Evolutionary conservation across 2,888 invertebrate species (phyloP).

Genomic region (Heliconius charithonia): DNA sequence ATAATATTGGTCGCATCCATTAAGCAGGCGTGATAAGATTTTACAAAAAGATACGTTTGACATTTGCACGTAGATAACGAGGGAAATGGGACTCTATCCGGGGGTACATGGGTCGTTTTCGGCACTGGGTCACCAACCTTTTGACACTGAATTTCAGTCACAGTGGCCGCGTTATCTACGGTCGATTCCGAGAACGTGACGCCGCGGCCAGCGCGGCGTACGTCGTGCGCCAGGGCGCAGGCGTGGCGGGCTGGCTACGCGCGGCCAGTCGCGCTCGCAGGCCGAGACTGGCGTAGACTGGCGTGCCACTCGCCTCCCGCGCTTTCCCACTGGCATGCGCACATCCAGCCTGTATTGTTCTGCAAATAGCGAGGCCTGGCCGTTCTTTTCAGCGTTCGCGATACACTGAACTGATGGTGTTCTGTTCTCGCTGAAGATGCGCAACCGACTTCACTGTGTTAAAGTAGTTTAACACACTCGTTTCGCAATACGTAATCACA

Average conservation of each 20-base stretch:
- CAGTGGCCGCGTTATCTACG: slow-evolving; percentile 73
- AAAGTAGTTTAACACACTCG: slow-evolving; percentile 36
- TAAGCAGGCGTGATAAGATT: slow-evolving; percentile 17
- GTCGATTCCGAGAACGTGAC: slow-evolving; percentile 81
- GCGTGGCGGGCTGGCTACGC: slow-evolving; percentile 69
- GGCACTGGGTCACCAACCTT: slow-evolving; percentile 79
- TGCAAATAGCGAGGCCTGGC: slow-evolving; percentile 78
- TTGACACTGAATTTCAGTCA: slow-evolving; percentile 81
- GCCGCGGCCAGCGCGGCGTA: slow-evolving; percentile 78
- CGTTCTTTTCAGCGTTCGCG: slow-evolving; percentile 60
- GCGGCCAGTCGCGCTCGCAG: slow-evolving; percentile 78
- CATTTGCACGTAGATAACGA: slow-evolving; percentile 67
- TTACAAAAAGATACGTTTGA: slow-evolving; percentile 54
- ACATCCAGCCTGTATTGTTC: slow-evolving; percentile 82
- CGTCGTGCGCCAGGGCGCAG: slow-evolving; percentile 80
- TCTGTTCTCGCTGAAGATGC: slow-evolving; percentile 53
- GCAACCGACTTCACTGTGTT: slow-evolving; percentile 43
- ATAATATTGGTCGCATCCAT: background rate
- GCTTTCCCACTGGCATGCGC: slow-evolving; percentile 73
- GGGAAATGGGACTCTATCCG: slow-evolving; percentile 55
- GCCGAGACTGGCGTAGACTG: slow-evolving; percentile 71
- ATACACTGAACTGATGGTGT: slow-evolving; percentile 59
- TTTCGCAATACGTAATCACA: slow-evolving; percentile 37
- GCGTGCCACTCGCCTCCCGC: slow-evolving; percentile 77
- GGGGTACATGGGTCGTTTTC: slow-evolving; percentile 62